A percentile compares a stretch with the other conserved stretches of the same genome.
Conservation (phyloP, 64 coral and sea anemone species). For the Catalaphyllia jardinei region DNA sequence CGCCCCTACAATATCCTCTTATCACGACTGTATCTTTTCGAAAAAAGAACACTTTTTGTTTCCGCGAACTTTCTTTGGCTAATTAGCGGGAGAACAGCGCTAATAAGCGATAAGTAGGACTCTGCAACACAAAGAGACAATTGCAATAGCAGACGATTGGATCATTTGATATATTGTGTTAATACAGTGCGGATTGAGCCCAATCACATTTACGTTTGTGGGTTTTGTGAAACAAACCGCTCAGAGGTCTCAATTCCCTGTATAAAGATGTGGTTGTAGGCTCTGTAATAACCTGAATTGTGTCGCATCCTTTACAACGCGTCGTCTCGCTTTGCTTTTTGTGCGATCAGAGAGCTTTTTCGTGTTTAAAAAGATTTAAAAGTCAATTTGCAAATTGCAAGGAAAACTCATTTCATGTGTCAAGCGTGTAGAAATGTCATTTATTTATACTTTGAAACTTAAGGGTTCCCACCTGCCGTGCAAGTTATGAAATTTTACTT, state of each 20-base stretch:
- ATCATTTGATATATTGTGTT: constrained; percentile 8
- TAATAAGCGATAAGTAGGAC: constrained; percentile 31
- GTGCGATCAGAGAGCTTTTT: neutral
- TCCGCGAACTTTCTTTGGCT: constrained; percentile 17
- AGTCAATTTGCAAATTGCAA: neutral
- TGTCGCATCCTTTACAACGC: neutral
- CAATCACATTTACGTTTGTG: constrained; percentile 9
- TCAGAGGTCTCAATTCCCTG: constrained; percentile 3
- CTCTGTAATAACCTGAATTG: neutral
- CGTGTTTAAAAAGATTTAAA: neutral
- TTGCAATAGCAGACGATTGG: neutral
- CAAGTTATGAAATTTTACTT: constrained; percentile 2
- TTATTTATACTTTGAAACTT: constrained; percentile 18
- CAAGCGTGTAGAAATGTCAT: neutral
- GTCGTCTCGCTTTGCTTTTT: neutral
- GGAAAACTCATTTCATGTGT: neutral
- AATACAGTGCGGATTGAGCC: neutral
- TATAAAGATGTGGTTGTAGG: constrained; percentile 22
- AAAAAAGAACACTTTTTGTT: constrained; percentile 45
- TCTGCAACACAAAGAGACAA: constrained; percentile 8
- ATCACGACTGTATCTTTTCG: constrained; percentile 18
- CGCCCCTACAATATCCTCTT: neutral
- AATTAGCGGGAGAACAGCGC: constrained; percentile 23
- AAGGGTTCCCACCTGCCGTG: neutral
- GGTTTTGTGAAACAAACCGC: constrained; percentile 9